A percentile compares a stretch with the other conserved stretches of the same genome.
Conservation (phyloP, 2,888 invertebrate genomes). For the Dryobota labecula region DNA sequence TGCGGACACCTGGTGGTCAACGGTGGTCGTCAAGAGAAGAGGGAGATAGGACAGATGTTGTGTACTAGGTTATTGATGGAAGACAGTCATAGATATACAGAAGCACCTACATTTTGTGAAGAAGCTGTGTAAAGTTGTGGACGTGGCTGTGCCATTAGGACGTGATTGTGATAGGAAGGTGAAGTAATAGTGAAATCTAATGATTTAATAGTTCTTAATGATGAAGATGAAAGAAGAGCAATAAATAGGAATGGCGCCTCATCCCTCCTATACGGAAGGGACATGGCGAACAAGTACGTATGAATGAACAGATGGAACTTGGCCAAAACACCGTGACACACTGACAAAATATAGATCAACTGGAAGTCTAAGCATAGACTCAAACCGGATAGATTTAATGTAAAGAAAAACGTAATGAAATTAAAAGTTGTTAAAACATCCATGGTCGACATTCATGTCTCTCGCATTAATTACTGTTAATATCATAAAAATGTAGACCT, state of each 20-base stretch:
- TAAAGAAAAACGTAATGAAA: conserved; percentile 17
- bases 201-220: conserved; percentile 20
- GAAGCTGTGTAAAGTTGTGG: conserved; percentile 20
- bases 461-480: background rate
- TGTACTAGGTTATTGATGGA: conserved; percentile 66
- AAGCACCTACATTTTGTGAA: conserved; percentile 12
- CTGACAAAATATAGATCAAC: conserved; percentile 60
- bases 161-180: conserved; percentile 43
- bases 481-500: background rate
- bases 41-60: conserved; percentile 82
- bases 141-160: conserved; percentile 25
- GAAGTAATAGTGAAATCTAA: conserved; percentile 23
- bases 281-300: conserved; percentile 48
- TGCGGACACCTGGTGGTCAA: conserved; percentile 91
- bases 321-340: conserved; percentile 67
- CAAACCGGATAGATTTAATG: conserved; percentile 21
- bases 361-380: conserved; percentile 54
- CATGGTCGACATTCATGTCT: conserved; percentile 7
- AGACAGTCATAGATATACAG: conserved; percentile 55
- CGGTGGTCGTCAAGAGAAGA: conserved; percentile 88
- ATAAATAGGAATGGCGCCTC: conserved; percentile 42
- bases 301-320: conserved; percentile 67
- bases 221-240: conserved; percentile 34
- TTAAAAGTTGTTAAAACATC: conserved; percentile 11
- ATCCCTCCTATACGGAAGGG: conserved; percentile 51